Evolutionary conservation across 2,888 invertebrate genomes (phyloP), one percentile per base, ranked within the genome.

Genomic region (Drosophila yooni): DNA sequence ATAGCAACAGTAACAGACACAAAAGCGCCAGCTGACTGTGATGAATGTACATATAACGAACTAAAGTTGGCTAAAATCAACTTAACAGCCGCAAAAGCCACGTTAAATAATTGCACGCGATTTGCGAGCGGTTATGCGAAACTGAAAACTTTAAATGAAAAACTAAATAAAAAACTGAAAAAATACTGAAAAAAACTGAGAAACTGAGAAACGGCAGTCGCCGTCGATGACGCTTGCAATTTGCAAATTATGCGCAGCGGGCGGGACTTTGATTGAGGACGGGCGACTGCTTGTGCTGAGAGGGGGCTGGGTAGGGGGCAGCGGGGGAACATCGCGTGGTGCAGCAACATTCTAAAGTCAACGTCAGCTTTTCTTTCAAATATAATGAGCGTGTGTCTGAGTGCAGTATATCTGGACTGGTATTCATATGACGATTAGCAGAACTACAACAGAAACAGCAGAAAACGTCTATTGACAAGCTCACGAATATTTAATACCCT

Each of bases 101-200:
- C 71, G 67, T 76, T 87, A 83, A 89, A 91, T 88, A 89, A 89
- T 89, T 91, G 91, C 89, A 89, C 89, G 89, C 89, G 89, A 91
- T 88, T 79, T 83, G 82, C 68, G 79, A 67, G 78, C 79, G 81
- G 70, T 62, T 73, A 76, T 79, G 76, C 74, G 83, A 88, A 79
- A 83, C 81, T 63, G 56, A 59, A 69, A 66, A 38, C 46, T 46
- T 57, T 53, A 56, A 51, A 52, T 57, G 36, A 61, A 59, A 69
- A 59, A 48, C 38, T 29, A 64, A 57, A 67, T 31, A 27, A 48
- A 62, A 56, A 61, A 54, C 36, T 25, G 27, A 58, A 52, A 48
- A 25, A 36, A 57, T 63, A 57, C 43, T 27, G 21, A 61, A 59
- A 52, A 60, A 61, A 54, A 63, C 27, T 31, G 27, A 70, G 60